These are phyloP conservation scores for Silvanus unidentatus DNA, from an alignment of 2,888 invertebrate species.

Conservation along the genomic window DNA sequence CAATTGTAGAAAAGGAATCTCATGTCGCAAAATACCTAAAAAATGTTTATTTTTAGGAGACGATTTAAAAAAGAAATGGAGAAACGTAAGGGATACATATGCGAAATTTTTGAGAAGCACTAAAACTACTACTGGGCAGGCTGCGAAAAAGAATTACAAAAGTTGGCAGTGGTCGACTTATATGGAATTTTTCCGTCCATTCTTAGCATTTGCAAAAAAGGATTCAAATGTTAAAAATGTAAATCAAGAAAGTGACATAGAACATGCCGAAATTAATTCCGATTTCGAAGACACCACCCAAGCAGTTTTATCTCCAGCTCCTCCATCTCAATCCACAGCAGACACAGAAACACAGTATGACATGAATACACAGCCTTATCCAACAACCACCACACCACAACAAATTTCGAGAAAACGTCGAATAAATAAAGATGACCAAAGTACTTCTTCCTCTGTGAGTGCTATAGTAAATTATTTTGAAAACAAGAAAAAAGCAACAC, in stretches of 20 bases:
- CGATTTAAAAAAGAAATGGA: conserved; percentile 16
- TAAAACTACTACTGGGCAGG: conserved; percentile 5
- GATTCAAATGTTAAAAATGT: not conserved
- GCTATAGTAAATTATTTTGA: conserved; percentile 10
- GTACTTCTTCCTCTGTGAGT: not conserved
- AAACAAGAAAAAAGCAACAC: not conserved
- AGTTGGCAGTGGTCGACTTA: conserved; percentile 8
- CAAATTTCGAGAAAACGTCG: too few species aligned
- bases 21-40: conserved; percentile 23
- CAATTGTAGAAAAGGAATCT: conserved; percentile 17
- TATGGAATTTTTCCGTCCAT: conserved; percentile 7
- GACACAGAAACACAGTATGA: too few species aligned
- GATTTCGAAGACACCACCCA: not conserved
- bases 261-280: not conserved
- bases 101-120: not conserved
- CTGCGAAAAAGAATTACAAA: conserved; percentile 4
- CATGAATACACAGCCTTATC: too few species aligned
- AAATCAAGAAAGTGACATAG: conserved; percentile 1
- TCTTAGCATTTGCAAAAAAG: conserved; percentile 4
- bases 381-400: too few species aligned
- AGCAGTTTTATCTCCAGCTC: too few species aligned
- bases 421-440: too few species aligned
- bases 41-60: conserved; percentile 18
- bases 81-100: conserved; percentile 2
- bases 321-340: too few species aligned